Evolutionary conservation across 2,797 vertebrate species (phyloP).

Genomic region (Atherinosoma microstoma): DNA sequence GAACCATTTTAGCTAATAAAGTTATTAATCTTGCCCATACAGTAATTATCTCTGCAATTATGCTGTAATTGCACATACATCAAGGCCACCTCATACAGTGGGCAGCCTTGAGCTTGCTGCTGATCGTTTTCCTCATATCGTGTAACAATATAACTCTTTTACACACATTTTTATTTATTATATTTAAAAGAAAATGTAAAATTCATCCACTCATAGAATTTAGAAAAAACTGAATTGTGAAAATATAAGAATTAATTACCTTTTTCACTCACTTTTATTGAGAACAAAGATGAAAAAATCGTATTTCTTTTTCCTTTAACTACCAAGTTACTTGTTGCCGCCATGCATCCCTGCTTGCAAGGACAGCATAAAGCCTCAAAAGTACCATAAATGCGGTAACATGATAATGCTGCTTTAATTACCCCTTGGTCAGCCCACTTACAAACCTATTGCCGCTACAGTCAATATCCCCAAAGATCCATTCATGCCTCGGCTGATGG

Average conservation of each 20-base stretch:
- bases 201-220: neutral
- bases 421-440: slow-evolving; percentile 89
- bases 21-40: slow-evolving; percentile 87
- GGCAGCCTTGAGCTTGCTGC: slow-evolving; percentile 51
- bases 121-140: slow-evolving; percentile 51
- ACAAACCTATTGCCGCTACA: slow-evolving; percentile 87
- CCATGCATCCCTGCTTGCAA: slow-evolving; percentile 35
- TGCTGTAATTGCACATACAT: slow-evolving; percentile 86
- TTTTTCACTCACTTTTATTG: slow-evolving; percentile 9
- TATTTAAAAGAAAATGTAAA: neutral
- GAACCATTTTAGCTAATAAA: slow-evolving; percentile 86
- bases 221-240: neutral
- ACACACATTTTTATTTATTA: slow-evolving; percentile 11
- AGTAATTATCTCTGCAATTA: slow-evolving; percentile 88
- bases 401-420: slow-evolving; percentile 88
- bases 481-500: slow-evolving; percentile 86
- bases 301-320: slow-evolving; percentile 2
- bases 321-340: slow-evolving; percentile 37
- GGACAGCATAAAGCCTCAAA: slow-evolving; percentile 59
- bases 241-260: slow-evolving; percentile 2
- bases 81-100: slow-evolving; percentile 79
- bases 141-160: slow-evolving; percentile 52
- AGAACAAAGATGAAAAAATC: slow-evolving; percentile 1
- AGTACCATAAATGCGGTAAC: slow-evolving; percentile 82
- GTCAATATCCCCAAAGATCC: slow-evolving; percentile 89